Conservation (phyloP, 2,888 invertebrate genomes). For the Eupithecia subumbrata region DNA sequence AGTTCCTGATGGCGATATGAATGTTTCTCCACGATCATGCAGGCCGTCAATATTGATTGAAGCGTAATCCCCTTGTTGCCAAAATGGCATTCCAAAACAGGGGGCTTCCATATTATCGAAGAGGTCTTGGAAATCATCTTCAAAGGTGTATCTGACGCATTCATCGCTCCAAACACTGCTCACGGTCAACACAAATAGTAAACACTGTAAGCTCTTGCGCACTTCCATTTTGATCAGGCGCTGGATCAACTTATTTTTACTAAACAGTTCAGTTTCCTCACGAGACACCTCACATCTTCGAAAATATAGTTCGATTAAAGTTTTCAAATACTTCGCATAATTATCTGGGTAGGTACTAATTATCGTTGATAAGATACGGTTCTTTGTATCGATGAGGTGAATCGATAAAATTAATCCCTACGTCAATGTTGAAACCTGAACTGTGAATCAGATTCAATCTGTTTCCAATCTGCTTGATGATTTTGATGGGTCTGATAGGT, state of each 20-base stretch:
- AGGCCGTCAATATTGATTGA: conserved; percentile 42
- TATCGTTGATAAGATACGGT: conserved; percentile 54
- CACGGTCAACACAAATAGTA: conserved; percentile 42
- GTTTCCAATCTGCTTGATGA: background rate
- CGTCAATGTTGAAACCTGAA: conserved; percentile 20
- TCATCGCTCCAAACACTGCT: conserved; percentile 49
- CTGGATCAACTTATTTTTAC: background rate
- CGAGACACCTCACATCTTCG: conserved; percentile 3
- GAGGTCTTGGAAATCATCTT: conserved; percentile 49
- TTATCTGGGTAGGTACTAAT: conserved; percentile 31
- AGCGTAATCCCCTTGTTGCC: conserved; percentile 52
- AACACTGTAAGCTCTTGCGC: conserved; percentile 31
- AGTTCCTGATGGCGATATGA: conserved; percentile 46
- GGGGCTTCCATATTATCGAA: conserved; percentile 50
- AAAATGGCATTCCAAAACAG: conserved; percentile 46
- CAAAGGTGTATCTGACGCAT: conserved; percentile 60
- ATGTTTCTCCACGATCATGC: conserved; percentile 48
- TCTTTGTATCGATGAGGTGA: conserved; percentile 43
- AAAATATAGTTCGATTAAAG: conserved; percentile 44
- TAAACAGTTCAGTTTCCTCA: background rate
- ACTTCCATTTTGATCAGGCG: conserved; percentile 42
- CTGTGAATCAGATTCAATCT: conserved; percentile 4
- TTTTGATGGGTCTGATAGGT: background rate
- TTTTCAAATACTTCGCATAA: conserved; percentile 42
- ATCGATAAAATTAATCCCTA: conserved; percentile 33